Evolutionary conservation across 2,797 vertebrate genomes (phyloP), one percentile per base, ranked within the genome.

Genomic region (Pangasius mekongensis): DNA sequence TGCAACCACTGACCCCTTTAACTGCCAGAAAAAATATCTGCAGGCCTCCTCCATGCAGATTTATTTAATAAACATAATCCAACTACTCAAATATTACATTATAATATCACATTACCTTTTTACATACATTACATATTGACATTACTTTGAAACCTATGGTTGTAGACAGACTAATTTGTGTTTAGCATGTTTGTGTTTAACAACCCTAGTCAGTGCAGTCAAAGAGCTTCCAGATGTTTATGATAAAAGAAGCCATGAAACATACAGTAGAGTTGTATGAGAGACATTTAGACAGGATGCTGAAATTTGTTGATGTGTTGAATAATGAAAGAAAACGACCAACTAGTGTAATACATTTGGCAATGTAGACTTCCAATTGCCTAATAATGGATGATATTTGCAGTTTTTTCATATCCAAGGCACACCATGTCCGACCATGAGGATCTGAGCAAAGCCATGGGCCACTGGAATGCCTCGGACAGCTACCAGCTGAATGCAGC

Each of bases 401-500:
- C 76, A 69, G 66, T 39, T 67, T 89, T 27, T 62, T 73, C 30
- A 84, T 67, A 64, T 77, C 39, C 56, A 83, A 78, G 22, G 84
- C 54, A 5, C 62, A 85, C 36, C 66, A 98, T 97, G 97, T 95
- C 95, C 0, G 96, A 98, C 84, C 94, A 95, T 0, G 96, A 98
- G 93, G 96, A 98, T 89, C 95, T 97, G 85, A 91, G 84, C 47
- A 93, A 93, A 90, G 90, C 92, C 2, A 95, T 91, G 9, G 95
- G 92, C 3, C 95, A 94, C 89, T 94, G 91, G 86, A 98, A 98
- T 0, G 87, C 93, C 2, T 97, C 97, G 0, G 94, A 97, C 16
- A 95, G 92, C 93, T 95, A 96, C 93, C 96, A 97, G 93, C 94
- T 97, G 87, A 97, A 96, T 91, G 95, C 96, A 18, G 96, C 97